Conservation (phyloP, 35 echinoderm and acorn worm genomes). For the Ophioderma brevispina region DNA sequence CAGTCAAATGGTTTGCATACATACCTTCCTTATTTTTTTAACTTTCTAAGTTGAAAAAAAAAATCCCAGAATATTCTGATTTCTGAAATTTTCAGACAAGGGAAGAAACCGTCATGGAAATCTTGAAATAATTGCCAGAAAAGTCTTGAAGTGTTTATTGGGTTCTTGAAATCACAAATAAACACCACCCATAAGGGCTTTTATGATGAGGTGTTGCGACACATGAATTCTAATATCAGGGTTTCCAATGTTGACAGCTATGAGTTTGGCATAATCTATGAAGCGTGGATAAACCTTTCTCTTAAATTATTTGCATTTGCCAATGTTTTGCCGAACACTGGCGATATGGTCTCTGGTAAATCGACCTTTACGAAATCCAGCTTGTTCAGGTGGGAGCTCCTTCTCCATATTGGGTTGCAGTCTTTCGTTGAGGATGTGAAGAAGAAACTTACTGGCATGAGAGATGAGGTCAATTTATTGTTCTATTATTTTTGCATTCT, state of each 20-base stretch:
- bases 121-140: no score
- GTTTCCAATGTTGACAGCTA: no score
- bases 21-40: no score
- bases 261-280: neutral
- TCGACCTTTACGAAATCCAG: neutral
- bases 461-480: neutral
- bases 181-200: no score
- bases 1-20: neutral
- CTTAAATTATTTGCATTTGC: neutral
- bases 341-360: neutral
- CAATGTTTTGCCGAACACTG: neutral
- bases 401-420: neutral
- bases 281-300: neutral
- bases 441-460: neutral
- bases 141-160: no score
- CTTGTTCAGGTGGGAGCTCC: neutral
- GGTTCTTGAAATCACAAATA: no score
- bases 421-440: neutral
- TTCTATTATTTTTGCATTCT: neutral
- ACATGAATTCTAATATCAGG: no score
- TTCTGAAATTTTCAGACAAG: no score
- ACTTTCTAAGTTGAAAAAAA: no score
- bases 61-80: no score
- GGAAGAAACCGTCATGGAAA: no score
- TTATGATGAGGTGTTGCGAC: no score